A percentile compares a stretch with the other conserved stretches of the same genome.
phyloP scores from a whole-genome alignment of 2,797 vertebrate species.

The Rousettus madagascariensis region DNA sequence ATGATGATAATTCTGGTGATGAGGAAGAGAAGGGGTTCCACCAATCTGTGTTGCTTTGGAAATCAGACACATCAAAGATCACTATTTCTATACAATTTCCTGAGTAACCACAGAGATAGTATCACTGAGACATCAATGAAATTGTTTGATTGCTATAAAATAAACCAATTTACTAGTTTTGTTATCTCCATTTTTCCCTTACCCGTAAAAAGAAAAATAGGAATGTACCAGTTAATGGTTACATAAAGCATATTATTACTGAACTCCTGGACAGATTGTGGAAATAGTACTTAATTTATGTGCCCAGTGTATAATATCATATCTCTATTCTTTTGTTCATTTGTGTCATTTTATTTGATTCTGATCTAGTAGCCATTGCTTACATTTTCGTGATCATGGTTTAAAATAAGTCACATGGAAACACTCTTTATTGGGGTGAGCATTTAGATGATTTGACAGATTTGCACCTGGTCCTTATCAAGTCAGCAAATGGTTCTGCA shows the following conservation, averaged over 20 bases:
- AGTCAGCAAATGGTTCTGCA: slow-evolving; percentile 47
- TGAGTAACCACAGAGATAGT: neutral
- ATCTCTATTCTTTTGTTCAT: neutral
- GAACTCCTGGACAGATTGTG: neutral
- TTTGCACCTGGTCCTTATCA: slow-evolving; percentile 60
- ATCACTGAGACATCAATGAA: slow-evolving; percentile 22
- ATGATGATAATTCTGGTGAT: neutral
- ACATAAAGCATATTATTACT: neutral
- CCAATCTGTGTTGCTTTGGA: neutral
- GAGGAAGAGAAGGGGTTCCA: neutral
- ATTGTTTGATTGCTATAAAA: slow-evolving; percentile 51
- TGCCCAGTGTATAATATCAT: neutral
- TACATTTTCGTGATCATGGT: slow-evolving; percentile 24
- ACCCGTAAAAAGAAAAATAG: slow-evolving; percentile 20
- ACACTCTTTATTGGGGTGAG: slow-evolving; percentile 29
- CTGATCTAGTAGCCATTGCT: neutral
- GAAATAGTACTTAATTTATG: slow-evolving; percentile 30
- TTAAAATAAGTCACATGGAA: slow-evolving; percentile 47
- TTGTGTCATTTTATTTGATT: slow-evolving; percentile 46
- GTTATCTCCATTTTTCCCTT: neutral
- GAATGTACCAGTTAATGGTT: neutral
- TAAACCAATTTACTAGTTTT: slow-evolving; percentile 37
- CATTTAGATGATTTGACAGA: slow-evolving; percentile 53
- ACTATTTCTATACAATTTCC: slow-evolving; percentile 39
- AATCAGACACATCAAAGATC: slow-evolving; percentile 35